Conservation (phyloP, 2,797 vertebrate species). For the Antennarius maculatus region DNA sequence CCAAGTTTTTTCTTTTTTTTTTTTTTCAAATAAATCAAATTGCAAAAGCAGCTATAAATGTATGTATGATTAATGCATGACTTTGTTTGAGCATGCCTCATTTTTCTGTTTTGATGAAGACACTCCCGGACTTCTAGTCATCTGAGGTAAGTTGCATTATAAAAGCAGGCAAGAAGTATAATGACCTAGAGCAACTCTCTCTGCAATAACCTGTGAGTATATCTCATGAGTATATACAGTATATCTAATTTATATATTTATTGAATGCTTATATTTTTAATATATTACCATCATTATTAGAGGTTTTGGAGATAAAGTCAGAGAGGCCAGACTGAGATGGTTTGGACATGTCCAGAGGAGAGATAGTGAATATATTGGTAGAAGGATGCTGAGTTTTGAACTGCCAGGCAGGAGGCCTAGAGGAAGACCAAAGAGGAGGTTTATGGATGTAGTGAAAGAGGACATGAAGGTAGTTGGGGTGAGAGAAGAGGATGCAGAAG, state of each 20-base stretch:
- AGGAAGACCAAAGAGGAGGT: too few relatives aligned
- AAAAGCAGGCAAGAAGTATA: conserved; percentile 66
- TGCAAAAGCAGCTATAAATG: conserved; percentile 23
- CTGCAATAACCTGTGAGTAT: conserved; percentile 2
- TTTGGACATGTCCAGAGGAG: too few relatives aligned
- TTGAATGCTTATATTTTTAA: conserved; percentile 1
- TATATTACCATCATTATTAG: too few relatives aligned
- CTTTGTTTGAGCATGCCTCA: conserved; percentile 65
- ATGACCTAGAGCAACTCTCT: conserved; percentile 56
- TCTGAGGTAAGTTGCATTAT: conserved; percentile 32
- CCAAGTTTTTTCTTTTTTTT: conserved; percentile 13
- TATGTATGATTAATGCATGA: conserved; percentile 11
- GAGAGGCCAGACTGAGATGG: too few relatives aligned
- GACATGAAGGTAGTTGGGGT: too few relatives aligned
- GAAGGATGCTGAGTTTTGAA: too few relatives aligned
- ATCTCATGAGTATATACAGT: background rate
- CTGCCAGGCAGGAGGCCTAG: too few relatives aligned
- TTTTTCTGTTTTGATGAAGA: conserved; percentile 39
- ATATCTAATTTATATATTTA: too few relatives aligned
- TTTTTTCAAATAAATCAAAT: conserved; percentile 23
- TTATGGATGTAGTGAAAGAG: too few relatives aligned
- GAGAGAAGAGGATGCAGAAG: too few relatives aligned
- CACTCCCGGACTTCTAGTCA: conserved; percentile 36
- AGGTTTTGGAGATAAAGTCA: too few relatives aligned
- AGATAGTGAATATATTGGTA: too few relatives aligned